Evolutionary conservation across 2,888 invertebrate genomes (phyloP), one percentile per base, ranked within the genome.

Genomic region (Dryomyza anilis): DNA sequence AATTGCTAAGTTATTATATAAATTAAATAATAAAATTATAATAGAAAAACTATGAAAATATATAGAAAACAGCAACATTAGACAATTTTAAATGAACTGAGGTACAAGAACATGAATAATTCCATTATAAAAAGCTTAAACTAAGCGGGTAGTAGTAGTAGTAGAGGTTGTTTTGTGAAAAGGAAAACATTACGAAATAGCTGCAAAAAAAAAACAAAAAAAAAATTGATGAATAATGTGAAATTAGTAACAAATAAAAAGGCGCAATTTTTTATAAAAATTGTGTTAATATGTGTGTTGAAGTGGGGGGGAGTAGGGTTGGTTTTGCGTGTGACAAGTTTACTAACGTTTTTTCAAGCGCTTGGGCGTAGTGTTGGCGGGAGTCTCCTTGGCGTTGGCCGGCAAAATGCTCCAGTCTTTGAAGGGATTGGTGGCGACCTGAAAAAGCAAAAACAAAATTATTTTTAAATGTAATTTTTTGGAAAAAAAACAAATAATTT

Each of bases 351-450:
- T 81, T 74, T 81, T 81, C 8, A 81, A 77, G 58, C 81, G 78
- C 67, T 82, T 81, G 3, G 81, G 82, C 16, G 79, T 76, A 30
- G 79, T 77, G 66, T 80, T 81, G 14, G 78, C 77, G 33, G 82
- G 79, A 7, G 78, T 76, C 64, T 78, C 77, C 64, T 77, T 77
- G 58, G 80, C 79, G 61, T 77, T 76, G 12, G 80, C 68, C 1
- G 81, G 82, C 64, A 78, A 62, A 27, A 78, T 70, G 64, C 84
- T 85, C 89, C 90, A 90, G 74, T 88, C 87, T 70, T 86, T 86
- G 72, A 90, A 90, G 0, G 91, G 91, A 83, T 90, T 89, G 1
- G 86, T 84, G 4, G 89, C 86, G 80, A 85, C 76, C 83, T 84
- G 50, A 23, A 29, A 82, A 82, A 50, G n/a, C n/a, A n/a, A n/a